phyloP scores from a whole-genome alignment of 2,888 invertebrate genomes.

The Eretmocerus hayati region DNA sequence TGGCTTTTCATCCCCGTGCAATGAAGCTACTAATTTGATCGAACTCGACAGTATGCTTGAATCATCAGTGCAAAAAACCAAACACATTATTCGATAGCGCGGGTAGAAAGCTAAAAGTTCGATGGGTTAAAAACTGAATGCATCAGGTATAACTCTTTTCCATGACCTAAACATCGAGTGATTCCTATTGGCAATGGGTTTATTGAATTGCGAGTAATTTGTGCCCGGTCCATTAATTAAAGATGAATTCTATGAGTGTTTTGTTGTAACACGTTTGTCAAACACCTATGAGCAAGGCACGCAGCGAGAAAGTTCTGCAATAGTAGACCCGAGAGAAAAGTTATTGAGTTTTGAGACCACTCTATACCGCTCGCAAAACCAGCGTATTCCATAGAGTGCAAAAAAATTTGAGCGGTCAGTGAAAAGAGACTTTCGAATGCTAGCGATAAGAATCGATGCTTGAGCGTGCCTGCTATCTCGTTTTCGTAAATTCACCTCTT shows the following conservation, averaged over 20 bases:
- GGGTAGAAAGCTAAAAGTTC: no score
- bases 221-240: background rate
- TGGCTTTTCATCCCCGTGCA: no score
- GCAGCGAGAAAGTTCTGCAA: background rate
- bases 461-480: background rate
- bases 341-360: background rate
- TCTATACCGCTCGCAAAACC: conserved; percentile 1
- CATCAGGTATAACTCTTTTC: no score
- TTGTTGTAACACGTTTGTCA: background rate
- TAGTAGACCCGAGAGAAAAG: conserved; percentile 1
- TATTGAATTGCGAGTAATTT: no score
- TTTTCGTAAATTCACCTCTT: background rate
- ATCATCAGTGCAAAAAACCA: no score
- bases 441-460: background rate
- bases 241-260: background rate
- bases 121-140: no score
- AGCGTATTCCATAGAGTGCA: background rate
- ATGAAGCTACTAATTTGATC: no score
- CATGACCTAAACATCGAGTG: no score
- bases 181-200: no score
- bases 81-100: no score
- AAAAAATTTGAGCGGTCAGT: background rate
- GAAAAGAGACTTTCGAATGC: background rate
- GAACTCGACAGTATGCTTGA: no score
- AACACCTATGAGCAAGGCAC: background rate